A percentile compares a stretch with the other conserved stretches of the same genome.
phyloP scores from a whole-genome alignment of 2,113 vertebrate genomes.

The Scatophagus argus region DNA sequence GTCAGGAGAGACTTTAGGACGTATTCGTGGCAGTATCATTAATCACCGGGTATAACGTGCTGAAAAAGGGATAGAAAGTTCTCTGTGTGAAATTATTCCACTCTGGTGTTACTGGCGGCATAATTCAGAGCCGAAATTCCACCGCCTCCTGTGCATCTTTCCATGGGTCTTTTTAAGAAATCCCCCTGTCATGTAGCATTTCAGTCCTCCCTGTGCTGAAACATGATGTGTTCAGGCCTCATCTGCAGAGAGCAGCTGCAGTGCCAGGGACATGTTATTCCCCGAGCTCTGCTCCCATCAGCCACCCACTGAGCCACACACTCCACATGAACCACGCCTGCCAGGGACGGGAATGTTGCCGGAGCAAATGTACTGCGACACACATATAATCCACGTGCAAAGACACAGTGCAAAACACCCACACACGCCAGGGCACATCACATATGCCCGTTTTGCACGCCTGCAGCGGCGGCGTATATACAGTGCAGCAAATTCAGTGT shows the following conservation, averaged over 20 bases:
- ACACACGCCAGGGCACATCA: conserved; percentile 31
- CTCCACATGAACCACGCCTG: conserved; percentile 51
- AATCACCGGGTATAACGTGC: conserved; percentile 33
- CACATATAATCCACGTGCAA: conserved; percentile 32
- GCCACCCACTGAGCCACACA: conserved; percentile 62
- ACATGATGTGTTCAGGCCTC: conserved; percentile 29
- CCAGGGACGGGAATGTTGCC: conserved; percentile 24
- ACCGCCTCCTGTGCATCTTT: neutral
- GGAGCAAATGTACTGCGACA: conserved; percentile 46
- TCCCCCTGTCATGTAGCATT: conserved; percentile 31
- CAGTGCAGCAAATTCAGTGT: conserved; percentile 15
- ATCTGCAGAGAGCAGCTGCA: conserved; percentile 71
- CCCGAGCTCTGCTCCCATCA: conserved; percentile 58
- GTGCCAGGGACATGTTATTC: conserved; percentile 49
- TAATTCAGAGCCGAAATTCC: conserved; percentile 3
- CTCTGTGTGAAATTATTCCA: conserved; percentile 25
- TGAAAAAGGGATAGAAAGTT: conserved; percentile 12
- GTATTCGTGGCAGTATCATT: conserved; percentile 37
- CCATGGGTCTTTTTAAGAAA: conserved; percentile 38
- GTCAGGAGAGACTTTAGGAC: conserved; percentile 3
- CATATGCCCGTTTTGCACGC: conserved; percentile 13
- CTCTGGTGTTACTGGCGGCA: conserved; percentile 37
- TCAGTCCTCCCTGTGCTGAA: conserved; percentile 4
- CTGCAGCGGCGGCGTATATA: conserved; percentile 18
- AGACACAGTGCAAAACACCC: conserved; percentile 24